phyloP scores from a whole-genome alignment of 2,888 invertebrate species.

The Oligia strigilis region DNA sequence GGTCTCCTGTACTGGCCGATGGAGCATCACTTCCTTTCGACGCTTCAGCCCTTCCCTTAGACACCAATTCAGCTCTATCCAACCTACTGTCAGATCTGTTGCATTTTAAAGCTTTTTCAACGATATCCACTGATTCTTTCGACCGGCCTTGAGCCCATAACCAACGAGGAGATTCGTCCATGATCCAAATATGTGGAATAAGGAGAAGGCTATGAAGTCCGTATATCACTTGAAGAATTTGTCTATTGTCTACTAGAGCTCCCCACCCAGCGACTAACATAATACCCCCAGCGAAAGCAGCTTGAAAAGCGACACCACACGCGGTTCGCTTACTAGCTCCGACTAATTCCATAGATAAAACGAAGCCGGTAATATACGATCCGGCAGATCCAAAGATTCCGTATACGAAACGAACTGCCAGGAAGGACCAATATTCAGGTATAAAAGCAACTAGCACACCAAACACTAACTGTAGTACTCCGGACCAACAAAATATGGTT shows the following conservation, averaged over 20 bases:
- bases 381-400: conserved; percentile 96
- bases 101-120: conserved; percentile 93
- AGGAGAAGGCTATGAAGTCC: conserved; percentile 94
- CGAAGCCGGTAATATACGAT: conserved; percentile 92
- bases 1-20: conserved; percentile 92
- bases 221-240: conserved; percentile 94
- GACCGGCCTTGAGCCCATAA: conserved; percentile 95
- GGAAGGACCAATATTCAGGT: conserved; percentile 94
- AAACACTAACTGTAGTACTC: conserved; percentile 93
- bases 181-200: conserved; percentile 95
- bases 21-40: conserved; percentile 80
- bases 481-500: conserved; percentile 95
- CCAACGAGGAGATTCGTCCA: conserved; percentile 97
- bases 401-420: conserved; percentile 92
- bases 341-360: conserved; percentile 95
- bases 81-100: conserved; percentile 92
- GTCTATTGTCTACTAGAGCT: conserved; percentile 93
- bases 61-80: conserved; percentile 92
- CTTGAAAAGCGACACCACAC: conserved; percentile 95
- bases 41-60: conserved; percentile 89
- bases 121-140: conserved; percentile 93
- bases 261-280: conserved; percentile 96
- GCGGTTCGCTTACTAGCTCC: conserved; percentile 94
- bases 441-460: conserved; percentile 94
- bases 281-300: conserved; percentile 94